Base-by-base conservation (phyloP, 2,113 vertebrate species). In the Stomatorhinus ivindoensis region DNA sequence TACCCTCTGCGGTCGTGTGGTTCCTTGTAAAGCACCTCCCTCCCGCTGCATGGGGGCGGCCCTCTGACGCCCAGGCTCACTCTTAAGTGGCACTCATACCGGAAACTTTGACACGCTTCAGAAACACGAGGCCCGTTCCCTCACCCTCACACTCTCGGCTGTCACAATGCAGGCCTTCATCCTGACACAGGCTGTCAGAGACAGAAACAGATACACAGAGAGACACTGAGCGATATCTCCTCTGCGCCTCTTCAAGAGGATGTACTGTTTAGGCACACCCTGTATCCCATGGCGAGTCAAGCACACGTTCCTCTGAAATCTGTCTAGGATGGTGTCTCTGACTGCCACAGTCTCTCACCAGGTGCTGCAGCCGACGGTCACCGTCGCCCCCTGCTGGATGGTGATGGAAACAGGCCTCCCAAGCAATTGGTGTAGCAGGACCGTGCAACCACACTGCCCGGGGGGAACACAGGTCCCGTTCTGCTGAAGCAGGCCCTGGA, bases 401-500 rank as follows among this genome's bases (percentile, higher is more conserved):
- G 87, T 92, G 39, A 94, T 55, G 1, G 94, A 91, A 9, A 92
- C 93, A 82, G 93, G 94, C 0, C 47, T 88, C 51, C 90, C 93
- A 7, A 91, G 65, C 21, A 91, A 91, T 0, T 90, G 90, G 5
- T 93, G 92, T n/a, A 92, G 85, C 31, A 94, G 90, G 76, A 95
- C 94, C 69, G 95, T 80, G 91, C 97, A 98, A 88, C 94, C 95
- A 44, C 97, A 98, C 27, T 94, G 92, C 2, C 91, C 90, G 0
- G 93, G 91, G 10, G 89, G 90, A 10, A 98, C 93, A 31, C 97
- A 98, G 39, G 90, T 93, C 0, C 96, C 96, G 0, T 94, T 95
- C 93, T 96, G 95, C 91, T 97, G 97, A 90, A 97, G 89, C 87
- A 97, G 93, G n/a, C 96, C 97, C 97, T 98, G 92, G 0, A 88